Evolutionary conservation across 2,888 invertebrate genomes (phyloP).

Genomic region (Trachelus troglodyta): DNA sequence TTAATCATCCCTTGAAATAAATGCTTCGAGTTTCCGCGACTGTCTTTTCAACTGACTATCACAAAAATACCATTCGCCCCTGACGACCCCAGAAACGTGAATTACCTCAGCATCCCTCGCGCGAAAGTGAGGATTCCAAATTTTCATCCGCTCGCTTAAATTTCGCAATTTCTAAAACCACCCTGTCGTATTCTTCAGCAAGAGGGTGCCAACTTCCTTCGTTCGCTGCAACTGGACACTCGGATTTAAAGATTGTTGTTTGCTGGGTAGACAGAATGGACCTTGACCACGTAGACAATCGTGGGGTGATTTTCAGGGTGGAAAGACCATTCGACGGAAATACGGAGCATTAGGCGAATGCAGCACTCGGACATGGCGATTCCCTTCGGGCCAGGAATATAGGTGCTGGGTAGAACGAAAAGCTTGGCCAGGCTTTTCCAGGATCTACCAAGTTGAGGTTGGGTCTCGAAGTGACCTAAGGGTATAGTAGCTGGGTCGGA

Average conservation of each 20-base stretch:
- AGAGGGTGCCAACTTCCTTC: background rate
- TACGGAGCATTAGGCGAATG: slow-evolving; percentile 2
- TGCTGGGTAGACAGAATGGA: background rate
- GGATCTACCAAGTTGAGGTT: background rate
- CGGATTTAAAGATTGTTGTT: background rate
- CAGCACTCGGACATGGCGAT: background rate
- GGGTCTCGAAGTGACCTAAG: background rate
- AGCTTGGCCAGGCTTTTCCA: background rate
- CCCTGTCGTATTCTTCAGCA: background rate
- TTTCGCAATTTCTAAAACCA: background rate
- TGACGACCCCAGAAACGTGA: background rate
- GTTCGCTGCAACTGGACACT: background rate
- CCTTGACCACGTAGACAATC: background rate
- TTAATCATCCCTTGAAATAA: slow-evolving; percentile 53
- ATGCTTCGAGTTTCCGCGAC: slow-evolving; percentile 41
- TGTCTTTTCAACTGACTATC: background rate
- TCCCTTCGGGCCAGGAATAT: background rate
- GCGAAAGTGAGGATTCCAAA: no score
- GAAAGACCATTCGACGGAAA: background rate
- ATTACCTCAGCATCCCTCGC: background rate
- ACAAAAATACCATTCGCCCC: background rate
- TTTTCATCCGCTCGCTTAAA: no score
- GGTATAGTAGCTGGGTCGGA: background rate
- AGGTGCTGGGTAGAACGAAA: background rate
- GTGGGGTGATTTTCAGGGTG: background rate